Evolutionary conservation across 2,888 invertebrate species (phyloP), one percentile per base, ranked within the genome.

Genomic region (Leucania comma): DNA sequence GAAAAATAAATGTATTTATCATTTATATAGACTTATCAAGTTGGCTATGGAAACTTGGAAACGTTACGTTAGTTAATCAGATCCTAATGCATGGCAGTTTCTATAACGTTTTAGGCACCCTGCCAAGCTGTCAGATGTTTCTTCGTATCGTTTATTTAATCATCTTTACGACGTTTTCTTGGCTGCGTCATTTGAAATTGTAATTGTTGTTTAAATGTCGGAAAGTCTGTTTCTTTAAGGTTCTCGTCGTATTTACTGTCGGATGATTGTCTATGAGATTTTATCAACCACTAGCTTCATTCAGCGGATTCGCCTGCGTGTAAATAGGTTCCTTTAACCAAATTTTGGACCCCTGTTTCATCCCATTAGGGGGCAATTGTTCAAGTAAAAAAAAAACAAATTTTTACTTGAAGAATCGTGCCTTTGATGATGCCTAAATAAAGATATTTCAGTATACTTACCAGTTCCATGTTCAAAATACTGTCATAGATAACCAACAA

Each of bases 51-150:
- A 51, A 46, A 38, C 26, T 29, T 29, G 29, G 29, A n/a, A n/a
- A n/a, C n/a, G n/a, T 29, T 3, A 4, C 4, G 32, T n/a, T 38
- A 20, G 2, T 9, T 51, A 46, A 46, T 51, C 32, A 35, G 14
- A 46, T 50, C 22, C 61, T 61, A 32, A 50, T 20, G 32, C 22
- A 57, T 53, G 26, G 0, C 5, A 61, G 63, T 61, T 68, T 64
- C 73, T 72, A 60, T 61, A 72, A 46, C 4, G 54, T 35, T 70
- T 62, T 51, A 17, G 77, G 77, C 79, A 69, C 8, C 0, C 10
- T 77, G 77, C 77, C 79, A 77, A 65, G 42, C 20, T 50, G 68
- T 61, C 74, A 77, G 64, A 74, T 79, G 69, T 54, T 73, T 32
- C 48, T 61, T 20, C 51, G 24, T 46, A 35, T 64, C 56, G 38